Evolutionary conservation across 2,888 invertebrate species (phyloP), one percentile per base, ranked within the genome.

Genomic region (Drosophila pseudotakahashii): DNA sequence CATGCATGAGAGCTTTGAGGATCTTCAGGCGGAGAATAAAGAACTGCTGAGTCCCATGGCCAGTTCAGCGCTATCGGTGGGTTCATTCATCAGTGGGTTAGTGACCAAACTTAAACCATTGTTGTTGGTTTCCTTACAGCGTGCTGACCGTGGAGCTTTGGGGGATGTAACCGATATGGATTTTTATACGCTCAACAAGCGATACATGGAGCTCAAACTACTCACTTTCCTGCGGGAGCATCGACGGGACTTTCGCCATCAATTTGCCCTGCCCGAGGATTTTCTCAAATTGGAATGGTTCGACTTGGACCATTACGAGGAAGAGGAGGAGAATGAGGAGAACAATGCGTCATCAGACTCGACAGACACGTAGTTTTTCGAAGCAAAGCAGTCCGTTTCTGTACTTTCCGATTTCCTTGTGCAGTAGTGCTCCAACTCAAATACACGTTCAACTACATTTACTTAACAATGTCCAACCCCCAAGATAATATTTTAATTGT

Each of bases 1-100:
- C 2, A 77, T 88, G 78, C 90, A 91, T 39, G 83, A 86, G 0
- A 34, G 79, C 9, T 91, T 90, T 26, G 41, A 74, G 0, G 73
- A 76, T 0, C 59, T 90, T 16, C 80, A 81, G 32, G 48, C 19
- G 0, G 36, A 73, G 5, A 88, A 88, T 32, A 60, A 67, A 1
- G 68, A 50, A 10, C 14, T 81, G 0, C 48, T 84, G 0, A 50
- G 1, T 19, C 77, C 85, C 1, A 52, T 84, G 51, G 34, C 70
- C 0, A 1, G 39, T 4, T n/a, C 68, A 1, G 51, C 10, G 0
- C 19, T 58, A 5, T 10, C n/a, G 0, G 36, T 37, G 10, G 32
- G 66, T 23, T 7, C 10, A 9, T 9, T 11, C 4, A 13, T 3
- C 26, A 26, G 26, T 26, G 26, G 2, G 2, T 9, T 10, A 13